A percentile compares a stretch with the other conserved stretches of the same genome.
phyloP scores from a whole-genome alignment of 2,797 vertebrate species.

The Tinamus major region DNA sequence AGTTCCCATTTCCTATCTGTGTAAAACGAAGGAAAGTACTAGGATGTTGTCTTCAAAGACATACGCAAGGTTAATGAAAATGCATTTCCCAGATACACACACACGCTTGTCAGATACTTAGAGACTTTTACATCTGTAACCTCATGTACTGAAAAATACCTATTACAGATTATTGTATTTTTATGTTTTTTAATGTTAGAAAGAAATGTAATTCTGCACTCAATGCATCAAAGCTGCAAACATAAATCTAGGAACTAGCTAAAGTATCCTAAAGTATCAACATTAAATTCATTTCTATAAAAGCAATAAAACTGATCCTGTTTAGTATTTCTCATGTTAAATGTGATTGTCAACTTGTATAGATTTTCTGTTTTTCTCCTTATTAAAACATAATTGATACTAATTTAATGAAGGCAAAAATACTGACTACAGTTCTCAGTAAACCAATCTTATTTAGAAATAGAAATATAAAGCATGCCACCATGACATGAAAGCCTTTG shows the following conservation, averaged over 20 bases:
- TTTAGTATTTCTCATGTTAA: not conserved
- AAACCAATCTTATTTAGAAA: not conserved
- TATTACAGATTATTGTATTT: not conserved
- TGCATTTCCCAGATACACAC: not conserved
- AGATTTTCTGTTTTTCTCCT: slow-evolving; percentile 16
- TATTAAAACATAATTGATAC: slow-evolving; percentile 16
- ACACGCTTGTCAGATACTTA: not conserved
- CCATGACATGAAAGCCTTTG: not conserved
- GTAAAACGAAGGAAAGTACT: not conserved
- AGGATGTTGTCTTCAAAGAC: not conserved
- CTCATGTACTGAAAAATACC: not conserved
- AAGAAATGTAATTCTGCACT: not conserved
- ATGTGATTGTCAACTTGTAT: not conserved
- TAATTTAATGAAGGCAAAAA: slow-evolving; percentile 25
- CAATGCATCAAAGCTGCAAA: not conserved
- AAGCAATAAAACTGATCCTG: not conserved
- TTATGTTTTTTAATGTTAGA: not conserved
- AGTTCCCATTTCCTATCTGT: not conserved
- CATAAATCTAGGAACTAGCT: not conserved
- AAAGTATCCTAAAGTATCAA: not conserved
- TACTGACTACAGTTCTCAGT: not conserved
- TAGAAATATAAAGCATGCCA: not conserved
- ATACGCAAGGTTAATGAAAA: not conserved
- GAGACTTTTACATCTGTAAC: not conserved
- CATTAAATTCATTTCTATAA: not conserved